A percentile compares a stretch with the other conserved stretches of the same genome.
Evolutionary conservation across 2,888 invertebrate species (phyloP).

Genomic region (Brachyptera putata): DNA sequence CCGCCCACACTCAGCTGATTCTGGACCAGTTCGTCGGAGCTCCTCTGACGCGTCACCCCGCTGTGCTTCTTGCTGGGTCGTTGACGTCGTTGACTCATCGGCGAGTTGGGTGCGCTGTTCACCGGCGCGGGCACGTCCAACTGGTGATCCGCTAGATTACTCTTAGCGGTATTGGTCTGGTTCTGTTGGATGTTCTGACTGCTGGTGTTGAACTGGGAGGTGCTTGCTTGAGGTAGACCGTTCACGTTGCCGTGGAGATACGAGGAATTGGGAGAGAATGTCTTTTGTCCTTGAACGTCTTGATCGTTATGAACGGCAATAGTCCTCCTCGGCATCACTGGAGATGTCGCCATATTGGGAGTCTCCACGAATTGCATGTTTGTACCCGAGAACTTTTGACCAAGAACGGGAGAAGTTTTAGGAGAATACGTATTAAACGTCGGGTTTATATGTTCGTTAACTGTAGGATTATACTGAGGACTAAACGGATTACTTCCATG

Average conservation of each 20-base stretch:
- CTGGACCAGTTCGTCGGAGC: slow-evolving; percentile 22
- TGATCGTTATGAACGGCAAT: no score
- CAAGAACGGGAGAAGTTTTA: not conserved
- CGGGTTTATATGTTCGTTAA: slow-evolving; percentile 4
- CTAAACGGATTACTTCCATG: no score
- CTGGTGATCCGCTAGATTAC: not conserved
- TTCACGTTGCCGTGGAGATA: not conserved
- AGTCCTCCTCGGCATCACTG: not conserved
- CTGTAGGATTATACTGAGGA: not conserved
- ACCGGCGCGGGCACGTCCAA: not conserved
- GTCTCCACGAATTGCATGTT: no score
- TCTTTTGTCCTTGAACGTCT: no score
- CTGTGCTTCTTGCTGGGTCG: slow-evolving; percentile 36
- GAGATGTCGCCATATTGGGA: not conserved
- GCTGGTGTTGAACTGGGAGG: not conserved
- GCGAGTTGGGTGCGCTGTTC: slow-evolving; percentile 24
- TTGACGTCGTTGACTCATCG: slow-evolving; percentile 30
- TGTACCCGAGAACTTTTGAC: not conserved
- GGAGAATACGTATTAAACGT: slow-evolving; percentile 4
- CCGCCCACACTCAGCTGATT: no score
- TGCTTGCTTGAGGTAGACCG: not conserved
- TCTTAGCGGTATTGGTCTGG: not conserved
- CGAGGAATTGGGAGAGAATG: not conserved
- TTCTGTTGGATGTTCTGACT: not conserved
- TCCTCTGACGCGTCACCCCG: slow-evolving; percentile 37